Evolutionary conservation across 1,140 invertebrate species (phyloP).

Genomic region (Listronotus oregonensis): DNA sequence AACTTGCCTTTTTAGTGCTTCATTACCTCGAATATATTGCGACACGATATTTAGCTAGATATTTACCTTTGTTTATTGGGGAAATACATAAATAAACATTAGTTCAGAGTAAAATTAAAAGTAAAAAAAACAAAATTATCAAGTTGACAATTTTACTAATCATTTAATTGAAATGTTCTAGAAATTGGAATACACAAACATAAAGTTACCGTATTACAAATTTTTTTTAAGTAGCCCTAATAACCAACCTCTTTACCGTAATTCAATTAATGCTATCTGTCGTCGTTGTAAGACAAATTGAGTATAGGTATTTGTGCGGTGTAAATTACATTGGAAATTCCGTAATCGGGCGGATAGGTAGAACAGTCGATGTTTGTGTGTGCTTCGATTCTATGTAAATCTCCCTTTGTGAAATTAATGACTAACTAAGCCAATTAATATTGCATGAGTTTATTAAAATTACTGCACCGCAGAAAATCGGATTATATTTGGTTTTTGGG

Average conservation of each 20-base stretch:
- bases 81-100: too few species aligned
- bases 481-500: background rate
- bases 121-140: too few species aligned
- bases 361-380: background rate
- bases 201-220: background rate
- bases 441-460: conserved; percentile 19
- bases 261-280: conserved; percentile 6
- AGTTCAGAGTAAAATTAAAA: too few species aligned
- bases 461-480: conserved; percentile 7
- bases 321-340: conserved; percentile 11
- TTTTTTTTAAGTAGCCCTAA: background rate
- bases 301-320: conserved; percentile 9
- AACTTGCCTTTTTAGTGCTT: too few species aligned
- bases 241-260: background rate
- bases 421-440: conserved; percentile 11
- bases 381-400: conserved; percentile 7
- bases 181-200: too few species aligned
- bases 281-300: conserved; percentile 14
- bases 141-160: too few species aligned
- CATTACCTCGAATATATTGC: too few species aligned
- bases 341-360: conserved; percentile 7
- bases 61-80: too few species aligned
- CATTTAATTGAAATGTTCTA: too few species aligned
- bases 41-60: too few species aligned
- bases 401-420: conserved; percentile 15